phyloP scores from a whole-genome alignment of 2,113 vertebrate species.

The Ploceus nigricollis region DNA sequence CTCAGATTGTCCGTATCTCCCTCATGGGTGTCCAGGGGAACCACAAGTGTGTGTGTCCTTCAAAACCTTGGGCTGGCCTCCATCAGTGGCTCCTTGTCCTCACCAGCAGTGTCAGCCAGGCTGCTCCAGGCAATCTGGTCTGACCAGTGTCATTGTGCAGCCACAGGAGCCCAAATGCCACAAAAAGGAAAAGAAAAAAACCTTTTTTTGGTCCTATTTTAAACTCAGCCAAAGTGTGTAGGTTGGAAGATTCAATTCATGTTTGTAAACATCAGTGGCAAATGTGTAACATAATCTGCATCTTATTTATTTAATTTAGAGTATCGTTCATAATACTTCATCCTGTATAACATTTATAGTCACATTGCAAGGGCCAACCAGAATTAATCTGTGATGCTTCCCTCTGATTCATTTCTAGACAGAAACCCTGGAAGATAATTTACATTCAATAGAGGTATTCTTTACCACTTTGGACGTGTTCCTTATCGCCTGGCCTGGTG shows the following conservation, averaged over 20 bases:
- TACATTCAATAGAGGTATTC: neutral
- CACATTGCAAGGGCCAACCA: neutral
- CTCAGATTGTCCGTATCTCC: fast-evolving
- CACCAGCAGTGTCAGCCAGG: fast-evolving
- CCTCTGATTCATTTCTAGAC: neutral
- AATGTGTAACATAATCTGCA: neutral
- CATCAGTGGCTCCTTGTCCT: fast-evolving
- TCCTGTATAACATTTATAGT: neutral
- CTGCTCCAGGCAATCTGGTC: neutral
- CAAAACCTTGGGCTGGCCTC: neutral
- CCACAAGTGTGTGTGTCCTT: fast-evolving
- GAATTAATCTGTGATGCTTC: neutral
- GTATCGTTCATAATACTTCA: neutral
- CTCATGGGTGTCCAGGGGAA: neutral
- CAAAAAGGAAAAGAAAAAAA: fast-evolving
- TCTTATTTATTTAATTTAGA: neutral
- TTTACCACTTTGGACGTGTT: neutral
- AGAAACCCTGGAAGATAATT: neutral
- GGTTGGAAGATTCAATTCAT: neutral
- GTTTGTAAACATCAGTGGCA: neutral
- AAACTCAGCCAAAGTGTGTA: neutral
- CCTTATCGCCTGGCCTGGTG: neutral
- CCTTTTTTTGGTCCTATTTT: neutral
- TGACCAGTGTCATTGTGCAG: neutral
- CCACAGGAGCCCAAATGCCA: neutral